Conservation (phyloP, 2,888 invertebrate genomes). For the Globia sparganii region DNA sequence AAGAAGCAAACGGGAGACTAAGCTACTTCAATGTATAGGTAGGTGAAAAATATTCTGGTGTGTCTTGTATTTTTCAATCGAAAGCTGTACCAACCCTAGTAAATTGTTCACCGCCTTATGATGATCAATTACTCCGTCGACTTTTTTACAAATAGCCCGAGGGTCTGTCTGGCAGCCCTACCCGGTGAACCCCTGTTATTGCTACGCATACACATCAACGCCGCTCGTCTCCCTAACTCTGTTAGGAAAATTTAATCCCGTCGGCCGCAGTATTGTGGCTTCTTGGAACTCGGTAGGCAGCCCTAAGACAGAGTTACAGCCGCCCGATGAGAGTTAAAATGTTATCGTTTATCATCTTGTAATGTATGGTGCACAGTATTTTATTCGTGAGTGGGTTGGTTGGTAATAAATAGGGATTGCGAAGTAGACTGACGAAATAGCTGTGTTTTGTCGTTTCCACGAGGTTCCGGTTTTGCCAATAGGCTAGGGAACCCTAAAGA, state of each 20-base stretch:
- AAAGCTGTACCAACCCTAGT: neutral
- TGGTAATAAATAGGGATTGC: neutral
- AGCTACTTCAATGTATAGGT: neutral
- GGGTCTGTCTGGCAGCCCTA: slow-evolving; percentile 38
- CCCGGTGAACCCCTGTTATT: slow-evolving; percentile 52
- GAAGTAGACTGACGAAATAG: too few species aligned
- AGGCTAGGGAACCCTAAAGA: neutral
- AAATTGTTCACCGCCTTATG: slow-evolving; percentile 28
- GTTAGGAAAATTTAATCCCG: slow-evolving; percentile 84
- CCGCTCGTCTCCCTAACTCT: slow-evolving; percentile 75
- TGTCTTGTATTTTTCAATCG: slow-evolving; percentile 2
- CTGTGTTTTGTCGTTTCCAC: neutral
- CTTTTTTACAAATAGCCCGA: slow-evolving; percentile 42
- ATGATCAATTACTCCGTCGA: slow-evolving; percentile 49
- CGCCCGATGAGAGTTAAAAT: slow-evolving; percentile 69
- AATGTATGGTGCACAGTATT: slow-evolving; percentile 45
- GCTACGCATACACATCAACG: slow-evolving; percentile 60
- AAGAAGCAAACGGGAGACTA: slow-evolving; percentile 17
- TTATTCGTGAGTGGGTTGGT: slow-evolving; percentile 30
- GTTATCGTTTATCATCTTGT: slow-evolving; percentile 69
- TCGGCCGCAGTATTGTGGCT: slow-evolving; percentile 76
- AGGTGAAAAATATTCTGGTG: neutral
- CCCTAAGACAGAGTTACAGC: slow-evolving; percentile 44
- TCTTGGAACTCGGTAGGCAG: slow-evolving; percentile 59
- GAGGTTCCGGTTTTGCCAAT: neutral